Evolutionary conservation across 2,797 vertebrate genomes (phyloP).

Genomic region (Crenichthys baileyi): DNA sequence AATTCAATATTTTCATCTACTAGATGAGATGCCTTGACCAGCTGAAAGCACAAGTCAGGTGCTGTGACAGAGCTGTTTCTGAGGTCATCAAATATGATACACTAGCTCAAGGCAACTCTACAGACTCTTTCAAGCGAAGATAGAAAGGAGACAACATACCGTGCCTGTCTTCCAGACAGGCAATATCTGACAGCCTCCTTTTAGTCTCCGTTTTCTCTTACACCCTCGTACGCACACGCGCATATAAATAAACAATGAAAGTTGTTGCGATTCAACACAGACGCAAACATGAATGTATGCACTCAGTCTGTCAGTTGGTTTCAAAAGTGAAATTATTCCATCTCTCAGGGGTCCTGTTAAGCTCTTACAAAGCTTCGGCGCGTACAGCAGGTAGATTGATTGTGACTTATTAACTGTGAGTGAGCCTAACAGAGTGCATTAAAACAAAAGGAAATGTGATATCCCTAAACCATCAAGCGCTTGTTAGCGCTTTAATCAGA

Average conservation of each 20-base stretch:
- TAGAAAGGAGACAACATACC: slow-evolving; percentile 58
- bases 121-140: slow-evolving; percentile 62
- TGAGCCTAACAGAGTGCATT: slow-evolving; percentile 82
- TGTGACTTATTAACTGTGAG: slow-evolving; percentile 83
- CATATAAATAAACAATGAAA: slow-evolving; percentile 69
- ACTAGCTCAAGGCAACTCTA: slow-evolving; percentile 61
- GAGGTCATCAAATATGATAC: slow-evolving; percentile 70
- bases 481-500: slow-evolving; percentile 86
- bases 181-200: slow-evolving; percentile 61
- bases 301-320: slow-evolving; percentile 72
- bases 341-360: slow-evolving; percentile 81
- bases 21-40: slow-evolving; percentile 37
- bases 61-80: slow-evolving; percentile 56
- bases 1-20: slow-evolving; percentile 47
- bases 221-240: slow-evolving; percentile 46
- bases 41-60: slow-evolving; percentile 55
- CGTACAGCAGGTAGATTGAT: slow-evolving; percentile 82
- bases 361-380: slow-evolving; percentile 78
- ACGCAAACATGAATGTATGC: slow-evolving; percentile 67
- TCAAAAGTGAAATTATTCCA: slow-evolving; percentile 79
- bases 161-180: slow-evolving; percentile 41
- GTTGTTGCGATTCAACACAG: slow-evolving; percentile 62
- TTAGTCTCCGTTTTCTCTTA: slow-evolving; percentile 57
- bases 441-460: slow-evolving; percentile 85
- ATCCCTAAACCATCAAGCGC: slow-evolving; percentile 81